These are phyloP conservation scores for Branchipolynoe longqiensis DNA, from an alignment of 2,888 invertebrate species.

Conservation along the genomic window DNA sequence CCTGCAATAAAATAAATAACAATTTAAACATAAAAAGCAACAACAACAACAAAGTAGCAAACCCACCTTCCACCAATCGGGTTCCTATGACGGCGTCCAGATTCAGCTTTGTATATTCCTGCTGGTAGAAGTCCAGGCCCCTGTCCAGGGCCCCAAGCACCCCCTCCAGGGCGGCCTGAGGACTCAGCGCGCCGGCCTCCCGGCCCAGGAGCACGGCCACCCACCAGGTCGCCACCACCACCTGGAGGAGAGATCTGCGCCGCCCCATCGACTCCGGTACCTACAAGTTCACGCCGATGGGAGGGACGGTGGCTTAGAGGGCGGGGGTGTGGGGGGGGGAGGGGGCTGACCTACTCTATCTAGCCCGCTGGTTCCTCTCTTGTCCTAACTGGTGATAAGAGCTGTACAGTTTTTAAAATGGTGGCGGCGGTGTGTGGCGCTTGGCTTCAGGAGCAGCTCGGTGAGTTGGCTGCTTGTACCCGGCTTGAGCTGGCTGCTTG, in stretches of 20 bases:
- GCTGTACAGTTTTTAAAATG: no score
- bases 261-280: slow-evolving; percentile 10
- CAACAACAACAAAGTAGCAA: neutral
- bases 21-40: no score
- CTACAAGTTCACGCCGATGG: no score
- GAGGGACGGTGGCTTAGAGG: neutral
- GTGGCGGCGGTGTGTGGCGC: no score
- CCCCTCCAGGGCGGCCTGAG: slow-evolving; percentile 37
- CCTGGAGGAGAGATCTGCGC: neutral
- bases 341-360: no score
- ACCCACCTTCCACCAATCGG: slow-evolving; percentile 77
- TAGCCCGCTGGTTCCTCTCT: no score
- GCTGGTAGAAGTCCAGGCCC: slow-evolving; percentile 73
- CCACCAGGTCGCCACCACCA: neutral
- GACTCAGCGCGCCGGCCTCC: neutral
- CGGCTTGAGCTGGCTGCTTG: no score
- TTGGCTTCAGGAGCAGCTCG: no score
- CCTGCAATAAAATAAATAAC: no score
- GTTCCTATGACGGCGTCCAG: slow-evolving; percentile 79
- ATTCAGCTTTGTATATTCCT: slow-evolving; percentile 73
- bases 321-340: neutral
- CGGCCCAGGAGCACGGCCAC: neutral
- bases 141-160: slow-evolving; percentile 68
- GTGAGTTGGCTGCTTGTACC: no score
- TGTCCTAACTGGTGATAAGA: no score